Base-by-base conservation (phyloP, 2,797 vertebrate species). In the Myiothlypis chrysogaster region DNA sequence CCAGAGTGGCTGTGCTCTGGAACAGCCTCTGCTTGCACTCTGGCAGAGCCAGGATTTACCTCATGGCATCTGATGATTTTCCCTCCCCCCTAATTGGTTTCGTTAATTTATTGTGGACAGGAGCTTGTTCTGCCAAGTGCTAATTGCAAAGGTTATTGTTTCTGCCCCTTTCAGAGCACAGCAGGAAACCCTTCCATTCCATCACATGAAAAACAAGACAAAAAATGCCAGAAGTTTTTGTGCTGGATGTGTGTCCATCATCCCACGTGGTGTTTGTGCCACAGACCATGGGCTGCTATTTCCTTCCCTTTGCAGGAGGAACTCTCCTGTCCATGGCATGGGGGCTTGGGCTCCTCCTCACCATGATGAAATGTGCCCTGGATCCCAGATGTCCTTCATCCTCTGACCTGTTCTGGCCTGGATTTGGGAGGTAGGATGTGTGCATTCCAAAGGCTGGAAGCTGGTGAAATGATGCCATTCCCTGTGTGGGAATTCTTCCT, bases 81-180 rank as follows among this genome's bases (percentile, higher is more conserved):
- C 44, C 49, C 79, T 89, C 57, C 61, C 89, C 61, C 61, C 87
- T 91, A 86, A 92, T 78, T 47, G 76, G 85, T 90, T 94, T 83
- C 1, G 35, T 93, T 94, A 89, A 94, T 94, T 94, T 94, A 94
- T 94, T 65, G 83, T 44, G 87, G 91, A 88, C 87, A 78, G 87
- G 57, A 91, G 68, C 79, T 81, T 53, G 61, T 88, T 94, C 89
- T 96, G 95, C 96, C 96, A 96, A 95, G 79, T 65, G 50, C 87
- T 95, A 94, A 96, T 96, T 96, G 85, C 87, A 92, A 89, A 94
- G 95, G 93, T 94, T 96, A 95, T 83, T 93, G 89, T 94, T 86
- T 60, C 69, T 90, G 94, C 91, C 94, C 93, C 95, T 94, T 89
- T 46, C 66, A 57, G 80, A 88, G 79, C 64, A 15, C 65, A 85